Evolutionary conservation across 2,888 invertebrate species (phyloP).

Genomic region (Erebia ligea): DNA sequence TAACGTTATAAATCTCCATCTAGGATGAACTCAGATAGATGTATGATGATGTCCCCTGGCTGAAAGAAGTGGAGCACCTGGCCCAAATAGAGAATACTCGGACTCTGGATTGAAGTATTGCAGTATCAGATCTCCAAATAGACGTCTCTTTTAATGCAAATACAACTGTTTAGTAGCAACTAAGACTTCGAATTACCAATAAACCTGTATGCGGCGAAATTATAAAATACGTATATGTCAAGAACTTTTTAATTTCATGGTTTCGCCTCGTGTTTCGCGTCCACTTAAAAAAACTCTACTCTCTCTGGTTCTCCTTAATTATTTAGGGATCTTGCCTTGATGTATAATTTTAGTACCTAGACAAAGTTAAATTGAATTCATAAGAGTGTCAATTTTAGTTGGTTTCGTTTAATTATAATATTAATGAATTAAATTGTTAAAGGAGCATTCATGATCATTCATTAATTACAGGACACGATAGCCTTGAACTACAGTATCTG

Average conservation of each 20-base stretch:
- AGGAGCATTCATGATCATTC: not conserved
- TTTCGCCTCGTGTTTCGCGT: not conserved
- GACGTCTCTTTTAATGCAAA: not conserved
- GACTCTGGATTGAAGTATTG: no score
- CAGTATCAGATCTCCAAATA: not conserved
- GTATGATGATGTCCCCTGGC: not conserved
- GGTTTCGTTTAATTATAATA: not conserved
- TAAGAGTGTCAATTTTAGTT: not conserved
- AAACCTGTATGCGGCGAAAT: not conserved
- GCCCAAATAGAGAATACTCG: no score
- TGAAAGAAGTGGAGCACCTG: no score
- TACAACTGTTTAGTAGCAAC: not conserved
- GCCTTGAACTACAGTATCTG: not conserved
- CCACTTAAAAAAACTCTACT: not conserved
- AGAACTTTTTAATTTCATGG: not conserved
- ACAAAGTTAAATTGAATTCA: not conserved
- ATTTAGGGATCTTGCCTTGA: no score
- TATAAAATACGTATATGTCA: not conserved
- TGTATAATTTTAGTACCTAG: no score
- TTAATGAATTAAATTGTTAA: conserved; percentile 1
- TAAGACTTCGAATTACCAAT: not conserved
- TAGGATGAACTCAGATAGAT: not conserved
- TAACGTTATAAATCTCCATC: no score
- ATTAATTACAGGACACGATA: not conserved
- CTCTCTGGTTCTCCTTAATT: not conserved